phyloP scores from a whole-genome alignment of 2,113 vertebrate species.

The Gasterosteus aculeatus region DNA sequence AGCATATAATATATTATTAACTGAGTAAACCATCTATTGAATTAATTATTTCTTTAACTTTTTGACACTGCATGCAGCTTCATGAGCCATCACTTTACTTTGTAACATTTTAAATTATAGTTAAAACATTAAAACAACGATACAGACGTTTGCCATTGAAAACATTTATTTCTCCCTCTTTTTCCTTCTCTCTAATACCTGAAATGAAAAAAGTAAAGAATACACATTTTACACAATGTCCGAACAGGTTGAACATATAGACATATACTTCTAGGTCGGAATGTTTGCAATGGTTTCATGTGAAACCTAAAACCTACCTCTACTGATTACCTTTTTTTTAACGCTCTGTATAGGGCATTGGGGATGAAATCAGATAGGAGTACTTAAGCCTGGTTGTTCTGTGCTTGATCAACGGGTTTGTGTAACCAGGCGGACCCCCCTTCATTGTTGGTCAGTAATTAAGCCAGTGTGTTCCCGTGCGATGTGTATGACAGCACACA shows the following conservation, averaged over 20 bases:
- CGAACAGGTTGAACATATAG: not conserved
- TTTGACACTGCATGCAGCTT: not conserved
- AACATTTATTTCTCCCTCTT: not conserved
- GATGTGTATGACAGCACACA: constrained; percentile 45
- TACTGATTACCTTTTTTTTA: constrained; percentile 65
- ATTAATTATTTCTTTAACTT: not conserved
- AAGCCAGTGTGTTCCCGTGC: constrained; percentile 62
- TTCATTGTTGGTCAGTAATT: constrained; percentile 59
- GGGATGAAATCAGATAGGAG: constrained; percentile 70
- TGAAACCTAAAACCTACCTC: constrained; percentile 38
- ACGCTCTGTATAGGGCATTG: constrained; percentile 41
- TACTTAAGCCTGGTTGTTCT: constrained; percentile 70
- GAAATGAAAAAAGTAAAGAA: not conserved
- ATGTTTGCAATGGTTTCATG: constrained; percentile 42
- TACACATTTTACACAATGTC: not conserved
- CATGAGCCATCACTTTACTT: not conserved
- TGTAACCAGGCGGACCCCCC: constrained; percentile 46
- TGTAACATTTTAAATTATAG: not conserved
- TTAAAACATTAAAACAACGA: not conserved
- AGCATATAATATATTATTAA: not conserved
- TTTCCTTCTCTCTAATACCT: not conserved
- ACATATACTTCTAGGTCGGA: not conserved
- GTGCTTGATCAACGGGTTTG: constrained; percentile 52
- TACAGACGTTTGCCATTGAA: constrained; percentile 5
- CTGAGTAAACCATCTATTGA: not conserved